Evolutionary conservation across 2,888 invertebrate genomes (phyloP).

Genomic region (Polia nebulosa): DNA sequence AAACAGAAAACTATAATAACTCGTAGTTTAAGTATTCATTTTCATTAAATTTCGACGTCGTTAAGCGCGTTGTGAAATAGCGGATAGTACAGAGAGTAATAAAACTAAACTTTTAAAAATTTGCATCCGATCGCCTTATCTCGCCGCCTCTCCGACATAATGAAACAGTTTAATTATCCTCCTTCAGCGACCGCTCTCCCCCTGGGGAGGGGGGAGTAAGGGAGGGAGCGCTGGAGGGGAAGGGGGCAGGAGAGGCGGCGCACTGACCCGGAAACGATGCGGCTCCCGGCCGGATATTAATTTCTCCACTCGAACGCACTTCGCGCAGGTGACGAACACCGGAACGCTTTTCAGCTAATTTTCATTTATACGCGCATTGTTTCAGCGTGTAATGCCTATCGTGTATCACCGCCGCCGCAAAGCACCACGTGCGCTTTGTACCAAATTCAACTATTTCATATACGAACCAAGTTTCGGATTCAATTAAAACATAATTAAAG

Average conservation of each 20-base stretch:
- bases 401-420: slow-evolving; percentile 20
- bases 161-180: slow-evolving; percentile 81
- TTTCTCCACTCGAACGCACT: slow-evolving; percentile 81
- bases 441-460: neutral
- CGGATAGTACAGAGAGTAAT: slow-evolving; percentile 28
- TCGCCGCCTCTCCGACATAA: slow-evolving; percentile 71
- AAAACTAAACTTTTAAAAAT: slow-evolving; percentile 61
- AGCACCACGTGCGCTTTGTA: neutral
- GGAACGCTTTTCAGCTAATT: slow-evolving; percentile 64
- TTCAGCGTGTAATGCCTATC: slow-evolving; percentile 34
- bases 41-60: neutral
- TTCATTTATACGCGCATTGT: slow-evolving; percentile 60
- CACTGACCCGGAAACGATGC: slow-evolving; percentile 82
- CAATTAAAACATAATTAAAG: neutral
- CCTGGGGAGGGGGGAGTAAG: neutral
- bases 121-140: slow-evolving; percentile 68
- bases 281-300: slow-evolving; percentile 82
- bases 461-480: slow-evolving; percentile 3
- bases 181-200: slow-evolving; percentile 64
- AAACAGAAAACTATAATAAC: neutral
- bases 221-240: neutral
- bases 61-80: slow-evolving; percentile 13
- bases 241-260: slow-evolving; percentile 43
- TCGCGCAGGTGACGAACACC: slow-evolving; percentile 68
- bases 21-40: slow-evolving; percentile 1